These are phyloP conservation scores for Lytechinus variegatus DNA, from an alignment of 35 echinoderm and acorn worm species.

Conservation along the genomic window DNA sequence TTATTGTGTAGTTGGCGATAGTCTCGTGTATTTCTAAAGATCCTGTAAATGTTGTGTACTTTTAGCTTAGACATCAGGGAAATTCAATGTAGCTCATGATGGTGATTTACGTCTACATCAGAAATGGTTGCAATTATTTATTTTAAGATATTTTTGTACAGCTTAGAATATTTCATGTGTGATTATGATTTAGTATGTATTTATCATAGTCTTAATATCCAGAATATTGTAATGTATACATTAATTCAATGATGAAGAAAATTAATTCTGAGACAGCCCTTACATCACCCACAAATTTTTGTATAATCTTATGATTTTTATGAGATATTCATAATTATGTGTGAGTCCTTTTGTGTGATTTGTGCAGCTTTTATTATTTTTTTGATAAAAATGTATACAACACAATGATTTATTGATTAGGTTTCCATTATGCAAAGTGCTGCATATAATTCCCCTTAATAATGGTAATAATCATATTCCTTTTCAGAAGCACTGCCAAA, in stretches of 20 bases:
- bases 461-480: too few relatives aligned
- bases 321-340: not conserved
- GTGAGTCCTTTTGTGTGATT: not conserved
- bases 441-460: not conserved
- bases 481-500: too few relatives aligned
- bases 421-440: not conserved
- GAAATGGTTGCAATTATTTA: not conserved
- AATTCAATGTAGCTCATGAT: not conserved
- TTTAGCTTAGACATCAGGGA: slow-evolving; percentile 18
- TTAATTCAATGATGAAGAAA: not conserved
- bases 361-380: not conserved
- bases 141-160: not conserved
- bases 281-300: not conserved
- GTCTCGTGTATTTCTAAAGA: not conserved
- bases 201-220: not conserved
- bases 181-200: not conserved
- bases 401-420: not conserved
- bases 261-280: not conserved
- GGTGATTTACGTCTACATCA: not conserved
- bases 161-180: not conserved
- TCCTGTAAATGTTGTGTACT: not conserved
- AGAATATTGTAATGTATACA: not conserved
- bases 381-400: not conserved
- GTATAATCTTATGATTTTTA: not conserved
- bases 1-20: slow-evolving; percentile 3